Conservation (phyloP, 2,888 invertebrate species). For the Drosophila diplacantha region DNA sequence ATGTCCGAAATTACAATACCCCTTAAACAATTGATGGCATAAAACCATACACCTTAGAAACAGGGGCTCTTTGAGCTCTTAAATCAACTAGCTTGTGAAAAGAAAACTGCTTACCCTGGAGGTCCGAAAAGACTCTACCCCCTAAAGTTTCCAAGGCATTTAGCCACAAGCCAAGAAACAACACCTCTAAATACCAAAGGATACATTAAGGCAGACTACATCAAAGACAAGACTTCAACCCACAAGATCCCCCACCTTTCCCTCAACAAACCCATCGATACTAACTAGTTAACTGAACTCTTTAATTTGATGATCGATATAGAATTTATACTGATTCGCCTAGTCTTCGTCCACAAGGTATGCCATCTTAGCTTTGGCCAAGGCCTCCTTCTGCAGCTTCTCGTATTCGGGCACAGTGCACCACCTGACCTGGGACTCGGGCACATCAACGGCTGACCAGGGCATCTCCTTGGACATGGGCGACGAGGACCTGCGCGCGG, state of each 20-base stretch:
- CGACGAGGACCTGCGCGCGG: neutral
- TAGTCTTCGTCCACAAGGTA: neutral
- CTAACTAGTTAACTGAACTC: neutral
- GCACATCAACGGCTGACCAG: neutral
- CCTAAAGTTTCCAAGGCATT: too few relatives aligned
- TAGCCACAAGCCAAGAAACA: neutral
- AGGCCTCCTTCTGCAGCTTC: constrained; percentile 35
- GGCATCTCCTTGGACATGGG: neutral
- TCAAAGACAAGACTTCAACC: neutral
- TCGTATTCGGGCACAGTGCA: constrained; percentile 25
- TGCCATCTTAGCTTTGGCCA: neutral
- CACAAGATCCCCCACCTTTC: neutral
- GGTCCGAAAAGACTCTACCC: too few relatives aligned
- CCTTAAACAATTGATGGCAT: too few relatives aligned
- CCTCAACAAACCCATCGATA: neutral
- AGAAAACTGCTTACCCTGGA: too few relatives aligned
- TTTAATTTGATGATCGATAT: neutral
- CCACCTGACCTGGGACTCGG: neutral
- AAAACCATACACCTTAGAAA: too few relatives aligned
- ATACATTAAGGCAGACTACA: too few relatives aligned
- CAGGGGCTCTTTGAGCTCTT: too few relatives aligned
- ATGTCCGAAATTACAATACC: too few relatives aligned
- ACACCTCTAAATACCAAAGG: too few relatives aligned
- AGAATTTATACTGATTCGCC: neutral
- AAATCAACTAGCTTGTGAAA: too few relatives aligned